These are phyloP conservation scores for Drosophila incognita DNA, from an alignment of 2,888 invertebrate genomes.

Conservation along the genomic window DNA sequence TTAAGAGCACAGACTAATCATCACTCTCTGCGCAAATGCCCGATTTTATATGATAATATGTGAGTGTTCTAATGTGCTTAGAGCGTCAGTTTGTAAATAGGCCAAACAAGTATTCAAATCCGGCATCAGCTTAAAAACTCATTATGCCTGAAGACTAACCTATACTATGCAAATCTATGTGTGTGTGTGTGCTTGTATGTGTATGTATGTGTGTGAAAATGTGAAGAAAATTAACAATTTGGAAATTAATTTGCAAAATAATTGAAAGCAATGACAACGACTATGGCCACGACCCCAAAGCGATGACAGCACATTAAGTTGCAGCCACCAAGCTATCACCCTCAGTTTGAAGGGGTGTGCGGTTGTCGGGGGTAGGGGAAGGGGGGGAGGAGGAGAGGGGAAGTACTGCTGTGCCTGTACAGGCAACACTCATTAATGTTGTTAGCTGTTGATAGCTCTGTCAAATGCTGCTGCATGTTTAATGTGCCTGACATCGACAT, in stretches of 20 bases:
- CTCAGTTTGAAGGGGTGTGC: neutral
- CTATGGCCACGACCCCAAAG: constrained; percentile 15
- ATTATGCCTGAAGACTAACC: constrained; percentile 43
- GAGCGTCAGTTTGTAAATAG: constrained; percentile 40
- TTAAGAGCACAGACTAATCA: constrained; percentile 41
- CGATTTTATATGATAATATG: constrained; percentile 39
- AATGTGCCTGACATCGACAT: constrained; percentile 73
- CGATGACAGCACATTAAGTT: constrained; percentile 58
- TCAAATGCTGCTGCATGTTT: constrained; percentile 78
- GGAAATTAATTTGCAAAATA: constrained; percentile 81
- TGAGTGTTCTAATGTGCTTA: constrained; percentile 5
- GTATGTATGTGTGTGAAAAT: constrained; percentile 49
- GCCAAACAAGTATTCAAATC: constrained; percentile 56
- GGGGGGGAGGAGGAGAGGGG: too few relatives aligned
- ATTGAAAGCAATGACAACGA: constrained; percentile 71
- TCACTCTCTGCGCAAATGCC: constrained; percentile 12
- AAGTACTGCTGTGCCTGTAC: constrained; percentile 25
- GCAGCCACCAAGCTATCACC: constrained; percentile 7
- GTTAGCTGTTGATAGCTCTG: constrained; percentile 78
- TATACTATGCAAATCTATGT: neutral
- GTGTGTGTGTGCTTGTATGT: constrained; percentile 21
- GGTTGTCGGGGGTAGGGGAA: rapidly evolving
- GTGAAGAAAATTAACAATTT: constrained; percentile 79
- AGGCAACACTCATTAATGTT: constrained; percentile 69
- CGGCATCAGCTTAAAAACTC: constrained; percentile 59